Conservation (phyloP, 1,140 invertebrate genomes). For the Bicyclus anynana region DNA sequence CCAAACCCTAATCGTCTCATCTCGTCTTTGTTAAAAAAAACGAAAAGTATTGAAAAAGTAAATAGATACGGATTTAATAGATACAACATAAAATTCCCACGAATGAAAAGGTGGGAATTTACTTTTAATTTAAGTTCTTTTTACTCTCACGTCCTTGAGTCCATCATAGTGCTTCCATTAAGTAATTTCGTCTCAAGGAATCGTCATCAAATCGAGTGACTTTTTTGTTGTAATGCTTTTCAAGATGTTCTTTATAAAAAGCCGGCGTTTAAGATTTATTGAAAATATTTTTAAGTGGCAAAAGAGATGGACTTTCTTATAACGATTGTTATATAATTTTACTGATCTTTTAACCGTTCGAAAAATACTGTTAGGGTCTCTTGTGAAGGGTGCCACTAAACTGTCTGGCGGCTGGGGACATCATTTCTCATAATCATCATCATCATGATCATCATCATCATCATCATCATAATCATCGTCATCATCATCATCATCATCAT, state of each 20-base stretch:
- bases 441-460: too few relatives aligned
- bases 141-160: slow-evolving; percentile 8
- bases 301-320: too few relatives aligned
- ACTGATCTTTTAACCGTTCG: too few relatives aligned
- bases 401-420: too few relatives aligned
- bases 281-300: too few relatives aligned
- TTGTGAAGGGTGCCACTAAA: too few relatives aligned
- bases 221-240: slow-evolving; percentile 15
- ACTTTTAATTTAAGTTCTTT: neutral
- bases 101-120: neutral
- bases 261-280: slow-evolving; percentile 13
- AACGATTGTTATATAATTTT: too few relatives aligned
- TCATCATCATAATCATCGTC: too few relatives aligned
- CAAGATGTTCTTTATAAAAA: slow-evolving; percentile 13
- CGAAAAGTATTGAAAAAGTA: neutral
- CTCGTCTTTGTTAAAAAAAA: too few relatives aligned
- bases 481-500: too few relatives aligned
- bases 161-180: slow-evolving; percentile 21
- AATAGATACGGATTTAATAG: neutral
- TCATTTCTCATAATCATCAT: too few relatives aligned
- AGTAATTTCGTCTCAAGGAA: slow-evolving; percentile 21
- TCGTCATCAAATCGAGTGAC: slow-evolving; percentile 11
- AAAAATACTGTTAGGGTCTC: too few relatives aligned
- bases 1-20: neutral
- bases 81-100: neutral